A percentile compares a stretch with the other conserved stretches of the same genome.
Conservation (phyloP, 2,888 invertebrate genomes). For the Tethea ocularis region DNA sequence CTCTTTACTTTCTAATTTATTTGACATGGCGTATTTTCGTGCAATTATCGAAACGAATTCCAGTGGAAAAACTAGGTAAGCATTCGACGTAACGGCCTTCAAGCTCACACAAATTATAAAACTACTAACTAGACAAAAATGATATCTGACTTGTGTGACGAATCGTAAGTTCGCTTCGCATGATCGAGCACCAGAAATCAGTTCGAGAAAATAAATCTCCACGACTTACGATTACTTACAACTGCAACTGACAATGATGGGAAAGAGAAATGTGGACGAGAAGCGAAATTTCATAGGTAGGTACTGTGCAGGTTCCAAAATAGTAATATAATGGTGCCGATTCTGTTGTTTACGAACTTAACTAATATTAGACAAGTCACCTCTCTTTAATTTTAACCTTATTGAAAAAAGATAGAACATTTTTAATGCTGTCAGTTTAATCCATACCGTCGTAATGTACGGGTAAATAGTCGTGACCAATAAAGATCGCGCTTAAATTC, state of each 20-base stretch:
- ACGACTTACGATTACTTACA: neutral
- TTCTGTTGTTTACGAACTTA: too few relatives aligned
- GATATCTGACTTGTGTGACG: constrained; percentile 16
- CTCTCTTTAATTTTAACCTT: too few relatives aligned
- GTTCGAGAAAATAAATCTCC: neutral
- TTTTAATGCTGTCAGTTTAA: too few relatives aligned
- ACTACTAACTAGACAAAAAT: neutral
- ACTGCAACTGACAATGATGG: neutral
- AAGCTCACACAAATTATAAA: constrained; percentile 12
- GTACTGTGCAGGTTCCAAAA: neutral
- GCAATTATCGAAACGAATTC: constrained; percentile 27
- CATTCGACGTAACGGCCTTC: constrained; percentile 45
- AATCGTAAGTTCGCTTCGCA: constrained; percentile 15
- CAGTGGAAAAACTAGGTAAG: constrained; percentile 7
- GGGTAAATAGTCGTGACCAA: too few relatives aligned
- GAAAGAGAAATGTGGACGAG: neutral
- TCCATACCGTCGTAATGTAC: too few relatives aligned
- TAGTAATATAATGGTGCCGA: too few relatives aligned
- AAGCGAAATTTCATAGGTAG: neutral
- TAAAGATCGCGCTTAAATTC: too few relatives aligned
- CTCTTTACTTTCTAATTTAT: constrained; percentile 40
- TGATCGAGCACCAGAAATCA: neutral
- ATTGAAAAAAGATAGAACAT: too few relatives aligned
- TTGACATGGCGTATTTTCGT: constrained; percentile 36
- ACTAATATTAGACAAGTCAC: too few relatives aligned